Evolutionary conservation across 23 tunicate species (phyloP), one percentile per base, ranked within the genome.

Genomic region (Styela clava): DNA sequence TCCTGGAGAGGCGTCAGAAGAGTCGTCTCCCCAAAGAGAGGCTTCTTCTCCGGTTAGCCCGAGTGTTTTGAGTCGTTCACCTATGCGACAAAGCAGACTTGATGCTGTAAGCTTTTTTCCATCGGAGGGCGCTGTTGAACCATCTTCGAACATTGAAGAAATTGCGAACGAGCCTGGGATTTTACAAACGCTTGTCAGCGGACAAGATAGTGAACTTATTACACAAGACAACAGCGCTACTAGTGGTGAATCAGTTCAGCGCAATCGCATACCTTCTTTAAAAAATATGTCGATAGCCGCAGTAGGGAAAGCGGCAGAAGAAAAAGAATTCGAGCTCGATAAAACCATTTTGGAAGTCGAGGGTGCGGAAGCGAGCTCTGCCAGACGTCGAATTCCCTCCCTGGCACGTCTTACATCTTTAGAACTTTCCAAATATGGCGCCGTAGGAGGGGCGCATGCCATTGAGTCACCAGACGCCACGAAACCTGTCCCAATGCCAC

Each of bases 51-150:
- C 77, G 16, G 20, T 35, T 3, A 71, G 32, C 5, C 77, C 35
- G 7, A 71, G 77, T 34, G 65, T 56, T 0, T 16, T 33, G 27
- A 26, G 27, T 33, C 64, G 65, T 22, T 76, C 81, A 21, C 81
- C 81, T 24, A 52, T 52, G 64, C 25, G 81, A 21, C 52, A 76
- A 52, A 76, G 37, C 0, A 36, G 81, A 76, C 81, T 76, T 26
- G 81, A 56, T 18, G 81, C 81, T 27, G 64, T 76, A 21, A 44
- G 65, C n/a, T 76, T 76, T 44, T 76, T 76, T 52, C 81, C 81
- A 25, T 26, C 29, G 1, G 81, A 44, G 16, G 51, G 19, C 1
- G 36, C 51, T 24, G 51, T 16, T 24, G 78, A 33, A n/a, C 65
- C 64, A 25, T 29, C 65, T 20, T 16, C 31, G n/a, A 27, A 52